Base-by-base conservation (phyloP, 2,888 invertebrate species). In the Lomographa bimaculata region DNA sequence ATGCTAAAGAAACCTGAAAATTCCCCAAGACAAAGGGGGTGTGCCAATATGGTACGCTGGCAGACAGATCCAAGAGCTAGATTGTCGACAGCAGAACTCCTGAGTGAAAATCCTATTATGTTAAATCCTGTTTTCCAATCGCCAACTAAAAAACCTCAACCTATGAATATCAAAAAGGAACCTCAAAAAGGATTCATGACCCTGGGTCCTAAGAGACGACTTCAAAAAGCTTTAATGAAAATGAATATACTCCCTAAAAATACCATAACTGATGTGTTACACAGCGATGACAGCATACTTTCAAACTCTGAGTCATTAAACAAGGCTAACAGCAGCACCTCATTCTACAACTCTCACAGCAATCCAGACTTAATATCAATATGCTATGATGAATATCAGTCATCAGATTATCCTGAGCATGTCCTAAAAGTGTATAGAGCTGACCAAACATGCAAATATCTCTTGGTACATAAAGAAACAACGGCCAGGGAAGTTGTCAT, bases 381-480 rank as follows among this genome's bases (percentile, higher is more conserved):
- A 61, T 95, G 95, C 70, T 96, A 95, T 79, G 96, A 96, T 70
- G 96, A 96, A 64, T 86, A 93, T 29, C 91, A 94, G 57, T 92
- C 94, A 33, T 91, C 94, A 6, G 97, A 97, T 78, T 96, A 95
- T 78, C 98, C 98, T 1, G 98, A 99, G 78, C 98, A 99, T 86
- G 99, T 99, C 16, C 91, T 99, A 26, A 99, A 99, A 90, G 96
- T 96, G 33, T 99, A 94, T 86, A 96, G 95, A 89, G 94, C 97
- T 12, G 99, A 99, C 86, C 99, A 99, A 89, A 97, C 97, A 20
- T 99, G 96, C 91, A 98, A 99, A 89, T 99, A 98, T 87, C 92
- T 99, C 52, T 92, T 98, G 49, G 96, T 99, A 41, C 97, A 98
- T 78, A 98, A 98, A 90, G 97, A 95, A 74, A 95, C 95, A 11